Conservation (phyloP, 2,797 vertebrate species). For the Sebastes cheni region DNA sequence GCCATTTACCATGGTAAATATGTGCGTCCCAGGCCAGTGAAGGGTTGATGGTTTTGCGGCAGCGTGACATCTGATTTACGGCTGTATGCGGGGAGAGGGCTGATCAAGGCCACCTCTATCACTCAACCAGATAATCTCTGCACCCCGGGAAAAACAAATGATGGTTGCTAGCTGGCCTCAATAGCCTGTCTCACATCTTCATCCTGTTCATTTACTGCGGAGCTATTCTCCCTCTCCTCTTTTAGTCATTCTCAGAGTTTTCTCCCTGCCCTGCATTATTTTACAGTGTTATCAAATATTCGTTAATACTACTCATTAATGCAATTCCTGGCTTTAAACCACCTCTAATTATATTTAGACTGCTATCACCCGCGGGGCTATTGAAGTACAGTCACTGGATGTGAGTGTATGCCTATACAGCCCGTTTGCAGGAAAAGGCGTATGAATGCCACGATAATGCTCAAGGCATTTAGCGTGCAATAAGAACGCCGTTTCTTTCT, state of each 20-base stretch:
- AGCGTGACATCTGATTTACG: slow-evolving; percentile 77
- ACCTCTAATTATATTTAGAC: slow-evolving; percentile 7
- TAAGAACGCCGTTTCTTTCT: too few relatives aligned
- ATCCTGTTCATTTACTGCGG: slow-evolving; percentile 59
- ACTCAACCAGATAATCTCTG: slow-evolving; percentile 79
- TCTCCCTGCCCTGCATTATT: background rate
- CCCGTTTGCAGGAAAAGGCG: too few relatives aligned
- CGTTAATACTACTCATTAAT: slow-evolving; percentile 7
- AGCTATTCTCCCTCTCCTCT: slow-evolving; percentile 9
- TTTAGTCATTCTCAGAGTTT: background rate
- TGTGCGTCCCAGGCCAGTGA: slow-evolving; percentile 68
- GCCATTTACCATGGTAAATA: slow-evolving; percentile 80
- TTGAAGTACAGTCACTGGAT: background rate
- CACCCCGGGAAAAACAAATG: slow-evolving; percentile 73
- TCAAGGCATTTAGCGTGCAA: too few relatives aligned
- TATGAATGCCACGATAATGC: too few relatives aligned
- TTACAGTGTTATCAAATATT: slow-evolving; percentile 20
- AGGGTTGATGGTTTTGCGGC: slow-evolving; percentile 74
- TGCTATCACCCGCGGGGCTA: slow-evolving; percentile 8
- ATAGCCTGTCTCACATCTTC: slow-evolving; percentile 68
- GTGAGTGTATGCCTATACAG: background rate
- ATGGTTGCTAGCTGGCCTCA: slow-evolving; percentile 45
- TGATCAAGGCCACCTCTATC: slow-evolving; percentile 82
- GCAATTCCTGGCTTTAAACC: slow-evolving; percentile 17
- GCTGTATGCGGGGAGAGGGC: slow-evolving; percentile 58